Percentiles rank a stretch among this genome's conserved stretches.
Conservation (phyloP, 2,113 vertebrate genomes). For the Microtus montanus region DNA sequence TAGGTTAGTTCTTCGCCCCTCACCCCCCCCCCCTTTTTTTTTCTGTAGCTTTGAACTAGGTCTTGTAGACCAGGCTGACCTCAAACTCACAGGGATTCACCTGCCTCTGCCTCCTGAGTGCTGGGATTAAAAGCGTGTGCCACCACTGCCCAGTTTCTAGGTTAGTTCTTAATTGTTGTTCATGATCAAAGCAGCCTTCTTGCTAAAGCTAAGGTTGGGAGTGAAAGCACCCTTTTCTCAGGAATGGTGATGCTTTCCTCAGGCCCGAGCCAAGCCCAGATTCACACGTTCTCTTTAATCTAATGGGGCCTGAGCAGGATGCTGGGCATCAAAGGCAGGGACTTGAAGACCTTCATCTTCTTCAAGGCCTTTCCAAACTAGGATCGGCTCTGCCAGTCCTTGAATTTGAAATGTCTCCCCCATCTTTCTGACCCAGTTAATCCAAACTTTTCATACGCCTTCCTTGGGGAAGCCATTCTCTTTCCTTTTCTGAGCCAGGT, state of each 20-base stretch:
- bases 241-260: neutral
- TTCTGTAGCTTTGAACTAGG: too few relatives aligned
- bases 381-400: neutral
- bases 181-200: neutral
- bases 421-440: neutral
- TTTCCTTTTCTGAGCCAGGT: rapidly evolving
- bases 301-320: neutral
- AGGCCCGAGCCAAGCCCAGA: neutral
- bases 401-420: neutral
- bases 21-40: too few relatives aligned
- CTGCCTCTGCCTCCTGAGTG: too few relatives aligned
- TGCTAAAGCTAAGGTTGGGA: neutral
- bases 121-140: too few relatives aligned
- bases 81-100: too few relatives aligned
- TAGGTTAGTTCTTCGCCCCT: neutral
- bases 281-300: neutral
- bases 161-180: neutral
- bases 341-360: neutral
- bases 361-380: neutral
- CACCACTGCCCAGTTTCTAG: too few relatives aligned
- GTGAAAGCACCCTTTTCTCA: neutral
- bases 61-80: too few relatives aligned
- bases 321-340: rapidly evolving
- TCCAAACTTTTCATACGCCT: neutral
- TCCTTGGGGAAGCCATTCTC: neutral